Base-by-base conservation (phyloP, 1,140 invertebrate genomes). In the Apocrypta bakeri region DNA sequence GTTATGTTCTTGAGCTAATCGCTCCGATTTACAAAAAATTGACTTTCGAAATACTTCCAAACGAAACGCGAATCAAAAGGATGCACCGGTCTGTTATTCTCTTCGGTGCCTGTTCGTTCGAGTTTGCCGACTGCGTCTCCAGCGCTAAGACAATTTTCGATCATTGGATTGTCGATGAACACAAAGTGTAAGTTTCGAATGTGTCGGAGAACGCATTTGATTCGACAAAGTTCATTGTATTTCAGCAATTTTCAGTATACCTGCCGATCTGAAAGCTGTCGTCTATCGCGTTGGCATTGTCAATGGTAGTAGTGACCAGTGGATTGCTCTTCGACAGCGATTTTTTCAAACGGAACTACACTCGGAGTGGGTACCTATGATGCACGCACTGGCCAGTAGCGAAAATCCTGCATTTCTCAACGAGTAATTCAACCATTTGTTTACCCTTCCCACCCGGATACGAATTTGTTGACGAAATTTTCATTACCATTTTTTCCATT, bases 201-300 rank as follows among this genome's bases (percentile, higher is more conserved):
- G 2, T 48, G 21, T n/a, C 14, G 6, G 48, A 21, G 7, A 25
- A 73, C n/a, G 56, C 1, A 75, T 37, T 72, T n/a, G 61, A 61
- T 31, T 14, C 71, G 63, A 42, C 33, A 11, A 31, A 0, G 64
- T 3, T 42, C 21, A 40, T 31, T 56, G 6, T 24, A 73, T 73
- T 42, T 56, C 17, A 21, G 48, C 48, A 56, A 56, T 56, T 56
- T 78, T 9, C 12, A 87, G 86, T 0, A 76, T 88, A 63, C 61
- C 85, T 25, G 80, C 80, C 29, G 82, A 90, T 84, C 66, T 87
- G 2, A 89, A 86, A 79, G 86, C 84, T 21, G 82, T 87, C 40
- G 86, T 89, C 9, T 90, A 90, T 66, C 87, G 88, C 71, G 68
- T 82, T 4, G 89, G 87, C 12, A 79, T 90, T 56, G 76, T 86